Percentiles rank a stretch among this genome's conserved stretches.
Evolutionary conservation across 2,113 vertebrate species (phyloP).

Genomic region (Oncorhynchus tshawytscha): DNA sequence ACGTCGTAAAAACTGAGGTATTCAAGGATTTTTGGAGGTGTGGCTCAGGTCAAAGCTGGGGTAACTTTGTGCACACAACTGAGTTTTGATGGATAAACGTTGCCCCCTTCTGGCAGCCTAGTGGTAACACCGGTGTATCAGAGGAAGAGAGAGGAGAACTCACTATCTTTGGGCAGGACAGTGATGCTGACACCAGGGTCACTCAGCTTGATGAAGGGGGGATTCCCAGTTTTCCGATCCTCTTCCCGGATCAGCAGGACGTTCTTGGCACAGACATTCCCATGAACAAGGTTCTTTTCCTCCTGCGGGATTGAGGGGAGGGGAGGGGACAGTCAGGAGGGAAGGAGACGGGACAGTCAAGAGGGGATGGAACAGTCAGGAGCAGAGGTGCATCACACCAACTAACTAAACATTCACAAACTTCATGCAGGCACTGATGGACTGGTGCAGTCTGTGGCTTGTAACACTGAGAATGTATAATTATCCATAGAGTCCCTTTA

Average conservation of each 20-base stretch:
- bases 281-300: conserved; percentile 90
- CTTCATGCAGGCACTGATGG: not conserved
- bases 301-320: conserved; percentile 72
- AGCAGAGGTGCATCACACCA: not conserved
- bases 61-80: not conserved
- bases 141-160: conserved; percentile 46
- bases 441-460: not conserved
- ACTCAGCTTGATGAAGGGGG: conserved; percentile 94
- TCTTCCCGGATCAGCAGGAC: conserved; percentile 93
- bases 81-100: not conserved
- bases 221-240: conserved; percentile 85
- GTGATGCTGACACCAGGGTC: conserved; percentile 93
- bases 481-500: not conserved
- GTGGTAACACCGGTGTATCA: not conserved
- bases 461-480: not conserved
- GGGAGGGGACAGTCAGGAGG: not conserved
- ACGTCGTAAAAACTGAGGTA: not conserved
- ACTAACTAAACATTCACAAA: not conserved
- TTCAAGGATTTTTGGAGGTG: not conserved
- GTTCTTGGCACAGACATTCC: conserved; percentile 95
- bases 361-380: not conserved
- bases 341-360: not conserved
- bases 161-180: conserved; percentile 92
- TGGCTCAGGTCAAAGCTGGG: not conserved
- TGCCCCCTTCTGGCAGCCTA: not conserved